A percentile compares a stretch with the other conserved stretches of the same genome.
phyloP scores from a whole-genome alignment of 2,113 vertebrate genomes.

The Muscicapa adusta region DNA sequence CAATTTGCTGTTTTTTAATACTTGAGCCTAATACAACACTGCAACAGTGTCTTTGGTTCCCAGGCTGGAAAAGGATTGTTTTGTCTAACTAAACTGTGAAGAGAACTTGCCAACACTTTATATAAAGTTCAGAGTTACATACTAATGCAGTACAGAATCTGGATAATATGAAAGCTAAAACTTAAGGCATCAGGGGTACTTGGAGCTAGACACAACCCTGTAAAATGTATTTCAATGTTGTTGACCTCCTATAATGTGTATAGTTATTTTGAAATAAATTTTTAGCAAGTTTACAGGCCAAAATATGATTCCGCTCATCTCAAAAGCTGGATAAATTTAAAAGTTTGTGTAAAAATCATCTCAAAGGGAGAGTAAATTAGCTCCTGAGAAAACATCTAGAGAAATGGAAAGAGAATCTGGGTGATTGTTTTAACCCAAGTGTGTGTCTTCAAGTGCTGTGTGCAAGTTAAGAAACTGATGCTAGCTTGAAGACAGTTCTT shows the following conservation, averaged over 20 bases:
- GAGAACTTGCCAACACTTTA: not conserved
- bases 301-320: not conserved
- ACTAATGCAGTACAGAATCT: not conserved
- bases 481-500: not conserved
- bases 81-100: not conserved
- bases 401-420: not conserved
- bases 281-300: not conserved
- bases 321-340: not conserved
- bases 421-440: not conserved
- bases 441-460: not conserved
- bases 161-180: not conserved
- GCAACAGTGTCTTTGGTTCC: not conserved
- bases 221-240: not conserved
- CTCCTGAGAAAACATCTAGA: not conserved
- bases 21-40: no score
- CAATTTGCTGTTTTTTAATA: not conserved
- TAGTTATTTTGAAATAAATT: not conserved
- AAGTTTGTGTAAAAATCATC: not conserved
- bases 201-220: not conserved
- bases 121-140: not conserved
- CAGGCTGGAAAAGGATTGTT: not conserved
- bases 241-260: not conserved
- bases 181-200: not conserved
- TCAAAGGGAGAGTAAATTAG: not conserved
- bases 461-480: not conserved